These are phyloP conservation scores for Anastrepha ludens DNA, from an alignment of 1,140 invertebrate genomes.

Conservation along the genomic window DNA sequence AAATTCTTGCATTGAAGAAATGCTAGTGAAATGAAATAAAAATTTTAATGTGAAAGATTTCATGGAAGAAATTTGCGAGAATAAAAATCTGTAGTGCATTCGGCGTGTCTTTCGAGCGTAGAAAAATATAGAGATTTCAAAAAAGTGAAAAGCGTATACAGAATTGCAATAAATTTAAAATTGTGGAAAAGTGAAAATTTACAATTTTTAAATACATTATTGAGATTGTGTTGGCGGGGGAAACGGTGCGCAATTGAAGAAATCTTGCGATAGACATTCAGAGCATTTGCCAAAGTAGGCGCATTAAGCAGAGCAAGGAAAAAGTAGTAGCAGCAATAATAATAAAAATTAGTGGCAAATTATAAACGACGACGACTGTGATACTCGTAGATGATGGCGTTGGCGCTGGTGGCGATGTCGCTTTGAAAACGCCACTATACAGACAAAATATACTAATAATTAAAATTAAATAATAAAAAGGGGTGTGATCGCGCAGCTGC, in stretches of 20 bases:
- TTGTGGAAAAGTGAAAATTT: not conserved
- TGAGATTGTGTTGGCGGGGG: not conserved
- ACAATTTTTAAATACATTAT: not conserved
- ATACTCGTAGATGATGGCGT: not conserved
- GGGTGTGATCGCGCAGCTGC: slow-evolving; percentile 11
- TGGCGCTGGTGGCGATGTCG: slow-evolving; percentile 27
- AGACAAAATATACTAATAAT: slow-evolving; percentile 7
- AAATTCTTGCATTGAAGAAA: not conserved
- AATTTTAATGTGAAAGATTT: not conserved
- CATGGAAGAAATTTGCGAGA: not conserved
- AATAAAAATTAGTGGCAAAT: not conserved
- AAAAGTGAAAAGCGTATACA: not conserved
- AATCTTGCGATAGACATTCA: slow-evolving; percentile 19
- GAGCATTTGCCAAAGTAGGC: not conserved
- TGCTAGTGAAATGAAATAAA: not conserved
- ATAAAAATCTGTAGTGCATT: not conserved
- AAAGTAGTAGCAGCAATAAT: not conserved
- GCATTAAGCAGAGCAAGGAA: not conserved
- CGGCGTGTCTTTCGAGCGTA: not conserved
- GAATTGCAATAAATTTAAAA: not conserved
- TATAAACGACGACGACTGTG: not conserved
- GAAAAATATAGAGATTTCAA: not conserved
- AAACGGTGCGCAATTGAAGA: not conserved
- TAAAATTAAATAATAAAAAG: slow-evolving; percentile 50
- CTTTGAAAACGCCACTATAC: slow-evolving; percentile 33